These are phyloP conservation scores for Malacoctenus gilli DNA, from an alignment of 2,797 vertebrate genomes.

Conservation along the genomic window DNA sequence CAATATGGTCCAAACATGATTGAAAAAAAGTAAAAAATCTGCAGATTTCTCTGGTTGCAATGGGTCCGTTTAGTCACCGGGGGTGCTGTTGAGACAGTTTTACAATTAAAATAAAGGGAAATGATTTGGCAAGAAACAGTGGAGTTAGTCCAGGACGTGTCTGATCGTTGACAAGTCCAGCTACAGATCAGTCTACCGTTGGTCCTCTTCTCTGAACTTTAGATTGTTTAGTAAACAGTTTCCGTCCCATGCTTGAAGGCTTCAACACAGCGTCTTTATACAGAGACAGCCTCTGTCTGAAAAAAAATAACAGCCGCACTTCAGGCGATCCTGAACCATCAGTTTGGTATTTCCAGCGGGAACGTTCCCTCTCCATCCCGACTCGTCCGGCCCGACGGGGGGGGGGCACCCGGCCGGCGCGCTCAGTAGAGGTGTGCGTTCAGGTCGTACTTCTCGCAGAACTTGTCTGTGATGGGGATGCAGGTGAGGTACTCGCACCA, in stretches of 20 bases:
- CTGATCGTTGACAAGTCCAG: slow-evolving; percentile 43
- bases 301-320: not conserved
- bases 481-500: slow-evolving; percentile 99
- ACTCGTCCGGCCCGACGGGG: too few relatives aligned
- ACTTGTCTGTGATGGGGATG: slow-evolving; percentile 97
- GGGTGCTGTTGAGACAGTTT: too few relatives aligned
- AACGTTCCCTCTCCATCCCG: too few relatives aligned
- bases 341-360: not conserved
- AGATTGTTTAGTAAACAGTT: slow-evolving; percentile 9
- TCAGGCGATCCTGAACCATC: slow-evolving; percentile 17
- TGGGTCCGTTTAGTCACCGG: too few relatives aligned
- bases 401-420: too few relatives aligned
- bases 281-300: not conserved
- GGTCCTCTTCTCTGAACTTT: slow-evolving; percentile 6
- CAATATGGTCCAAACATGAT: too few relatives aligned
- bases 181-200: slow-evolving; percentile 33
- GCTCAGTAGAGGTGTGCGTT: slow-evolving; percentile 92
- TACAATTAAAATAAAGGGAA: too few relatives aligned
- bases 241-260: slow-evolving; percentile 5
- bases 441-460: slow-evolving; percentile 98
- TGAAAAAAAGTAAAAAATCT: too few relatives aligned
- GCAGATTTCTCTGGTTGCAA: too few relatives aligned
- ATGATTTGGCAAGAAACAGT: too few relatives aligned
- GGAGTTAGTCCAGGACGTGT: too few relatives aligned
- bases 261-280: slow-evolving; percentile 26